phyloP scores from a whole-genome alignment of 2,113 vertebrate genomes.

The Sisor rabdophorus region DNA sequence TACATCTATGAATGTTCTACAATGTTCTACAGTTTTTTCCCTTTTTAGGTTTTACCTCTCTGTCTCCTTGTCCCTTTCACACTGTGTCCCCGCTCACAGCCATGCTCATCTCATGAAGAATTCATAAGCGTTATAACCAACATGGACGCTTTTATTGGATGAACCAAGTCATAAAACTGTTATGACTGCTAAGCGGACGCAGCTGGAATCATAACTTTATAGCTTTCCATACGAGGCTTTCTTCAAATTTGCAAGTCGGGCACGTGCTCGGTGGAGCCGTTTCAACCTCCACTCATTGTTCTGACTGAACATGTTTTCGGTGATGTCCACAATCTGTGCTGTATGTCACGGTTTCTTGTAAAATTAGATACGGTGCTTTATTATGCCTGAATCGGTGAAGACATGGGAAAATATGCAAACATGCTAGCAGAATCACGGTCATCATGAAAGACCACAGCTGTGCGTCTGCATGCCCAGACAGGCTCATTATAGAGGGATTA shows the following conservation, averaged over 20 bases:
- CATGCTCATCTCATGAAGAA: constrained; percentile 14
- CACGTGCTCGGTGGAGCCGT: neutral
- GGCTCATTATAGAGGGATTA: neutral
- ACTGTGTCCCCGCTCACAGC: constrained; percentile 8
- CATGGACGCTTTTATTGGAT: constrained; percentile 8
- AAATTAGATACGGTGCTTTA: constrained; percentile 49
- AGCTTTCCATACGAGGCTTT: neutral
- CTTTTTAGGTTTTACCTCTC: neutral
- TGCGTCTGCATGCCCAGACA: constrained; percentile 1
- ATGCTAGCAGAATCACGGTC: constrained; percentile 30
- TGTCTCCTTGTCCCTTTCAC: neutral
- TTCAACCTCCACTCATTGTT: neutral
- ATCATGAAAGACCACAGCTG: constrained; percentile 15
- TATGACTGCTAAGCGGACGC: neutral
- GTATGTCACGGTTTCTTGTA: constrained; percentile 8
- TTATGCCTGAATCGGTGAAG: constrained; percentile 30
- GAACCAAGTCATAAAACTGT: constrained; percentile 21
- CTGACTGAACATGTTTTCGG: neutral
- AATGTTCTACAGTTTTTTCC: too few species aligned
- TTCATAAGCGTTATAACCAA: constrained; percentile 29
- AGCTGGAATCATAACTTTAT: constrained; percentile 17
- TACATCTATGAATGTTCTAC: neutral
- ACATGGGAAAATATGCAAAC: constrained; percentile 50
- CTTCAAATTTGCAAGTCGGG: neutral
- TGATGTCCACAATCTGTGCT: constrained; percentile 17